Evolutionary conservation across 2,113 vertebrate species (phyloP).

Genomic region (Myotis davidii): DNA sequence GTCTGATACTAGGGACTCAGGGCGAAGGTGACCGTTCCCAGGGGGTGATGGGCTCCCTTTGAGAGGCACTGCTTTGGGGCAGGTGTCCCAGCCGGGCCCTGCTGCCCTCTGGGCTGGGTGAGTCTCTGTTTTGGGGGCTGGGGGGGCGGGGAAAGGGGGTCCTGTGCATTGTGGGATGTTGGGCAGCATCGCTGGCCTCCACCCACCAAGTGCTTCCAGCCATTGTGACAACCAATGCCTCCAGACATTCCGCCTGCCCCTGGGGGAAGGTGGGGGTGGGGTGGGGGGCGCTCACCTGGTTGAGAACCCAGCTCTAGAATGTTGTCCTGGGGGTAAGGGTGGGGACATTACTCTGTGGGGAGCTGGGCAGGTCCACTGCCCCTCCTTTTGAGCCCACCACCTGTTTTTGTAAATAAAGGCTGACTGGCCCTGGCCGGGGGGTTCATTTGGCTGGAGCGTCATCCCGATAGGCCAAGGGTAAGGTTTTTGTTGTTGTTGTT

Average conservation of each 20-base stretch:
- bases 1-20: background rate
- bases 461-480: background rate
- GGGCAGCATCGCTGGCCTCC: background rate
- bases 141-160: accelerated
- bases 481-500: too few relatives aligned
- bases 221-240: background rate
- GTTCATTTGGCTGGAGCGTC: background rate
- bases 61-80: background rate
- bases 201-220: background rate
- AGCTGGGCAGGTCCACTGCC: background rate
- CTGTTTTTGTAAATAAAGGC: background rate
- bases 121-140: background rate
- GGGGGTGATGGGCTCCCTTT: background rate
- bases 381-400: background rate
- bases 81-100: background rate
- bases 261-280: background rate
- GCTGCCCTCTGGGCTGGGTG: background rate
- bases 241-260: background rate
- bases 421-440: background rate
- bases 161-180: background rate
- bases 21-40: background rate
- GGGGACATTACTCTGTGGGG: background rate
- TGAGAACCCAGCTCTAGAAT: background rate
- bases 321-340: background rate
- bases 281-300: too few relatives aligned